These are phyloP conservation scores for Epizoanthus fatuus DNA, from an alignment of 92 coral and sea anemone species.

Conservation along the genomic window DNA sequence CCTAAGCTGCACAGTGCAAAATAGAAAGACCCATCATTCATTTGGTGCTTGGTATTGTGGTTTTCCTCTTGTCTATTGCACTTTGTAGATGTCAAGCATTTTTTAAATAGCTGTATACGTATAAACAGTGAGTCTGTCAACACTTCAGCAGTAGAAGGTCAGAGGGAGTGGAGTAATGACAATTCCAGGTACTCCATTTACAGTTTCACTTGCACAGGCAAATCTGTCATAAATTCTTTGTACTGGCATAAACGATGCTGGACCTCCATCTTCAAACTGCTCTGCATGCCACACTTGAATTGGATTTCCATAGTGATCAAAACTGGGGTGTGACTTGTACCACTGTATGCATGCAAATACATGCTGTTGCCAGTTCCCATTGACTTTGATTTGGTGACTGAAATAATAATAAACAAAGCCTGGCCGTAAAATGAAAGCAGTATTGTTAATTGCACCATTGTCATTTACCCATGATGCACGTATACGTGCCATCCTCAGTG, in stretches of 20 bases:
- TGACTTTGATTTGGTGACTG: slow-evolving; percentile 45
- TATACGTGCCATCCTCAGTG: slow-evolving; percentile 53
- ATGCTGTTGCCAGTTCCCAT: slow-evolving; percentile 29
- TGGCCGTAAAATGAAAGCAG: slow-evolving; percentile 46
- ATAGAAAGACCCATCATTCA: too few species aligned
- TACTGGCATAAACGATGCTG: slow-evolving; percentile 50
- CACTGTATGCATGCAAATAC: slow-evolving; percentile 55
- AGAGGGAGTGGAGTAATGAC: slow-evolving; percentile 23
- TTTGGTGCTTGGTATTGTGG: too few species aligned
- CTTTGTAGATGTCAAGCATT: too few species aligned
- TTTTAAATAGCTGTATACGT: too few species aligned
- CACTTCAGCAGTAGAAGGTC: too few species aligned
- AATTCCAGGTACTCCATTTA: background rate
- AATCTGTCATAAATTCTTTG: slow-evolving; percentile 33
- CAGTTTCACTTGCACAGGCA: slow-evolving; percentile 2
- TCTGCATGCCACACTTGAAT: slow-evolving; percentile 32
- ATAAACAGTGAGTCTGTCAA: too few species aligned
- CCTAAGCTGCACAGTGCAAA: too few species aligned
- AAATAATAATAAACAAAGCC: slow-evolving; percentile 56
- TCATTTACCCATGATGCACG: slow-evolving; percentile 63
- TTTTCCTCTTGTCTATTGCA: too few species aligned
- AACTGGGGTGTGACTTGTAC: slow-evolving; percentile 49
- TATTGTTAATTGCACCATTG: slow-evolving; percentile 39
- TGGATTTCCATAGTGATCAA: slow-evolving; percentile 33
- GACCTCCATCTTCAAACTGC: slow-evolving; percentile 8